Base-by-base conservation (phyloP, 1,140 invertebrate species). In the Prorops nasuta region DNA sequence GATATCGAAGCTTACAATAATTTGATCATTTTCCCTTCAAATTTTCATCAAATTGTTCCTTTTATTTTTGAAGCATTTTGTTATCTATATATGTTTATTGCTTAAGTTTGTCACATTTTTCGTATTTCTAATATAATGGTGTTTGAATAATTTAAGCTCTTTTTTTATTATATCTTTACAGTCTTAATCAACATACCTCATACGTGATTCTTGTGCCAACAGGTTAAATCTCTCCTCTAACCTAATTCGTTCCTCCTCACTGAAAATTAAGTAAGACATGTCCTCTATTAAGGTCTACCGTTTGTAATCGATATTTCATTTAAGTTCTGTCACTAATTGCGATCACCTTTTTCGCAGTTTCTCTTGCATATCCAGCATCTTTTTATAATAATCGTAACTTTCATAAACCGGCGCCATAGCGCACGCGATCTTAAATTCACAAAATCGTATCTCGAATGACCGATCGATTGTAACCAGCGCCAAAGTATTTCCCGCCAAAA, bases 241-340 rank as follows among this genome's bases (percentile, higher is more conserved):
- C 22, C 61, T 63, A 48, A 76, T 69, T 41, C 72, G 71, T 43
- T 76, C 72, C 46, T 76, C 72, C 43, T 78, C 74, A 38, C 76
- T 78, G 22, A 36, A 64, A 57, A 44, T 24, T 24, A 47, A 47
- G 18, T 18, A 28, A 40, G 24, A 28, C 24, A 6, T 10, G 4
- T 10, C 4, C 4, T 28, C 4, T 28, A 6, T 31, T 9, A 44
- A 21, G 12, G 16, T 19, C 14, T 28, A 35, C 3, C 7, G 12
- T 36, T 37, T 44, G 40, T 44, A 19, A 42, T 35, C 6, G 35
- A 43, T 43, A 20, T 20, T 44, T 36, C 8, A 39, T 34, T 17
- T 36, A 7, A 39, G 24, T 38, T 32, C n/a, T 39, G 3, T 22
- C 21, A n/a, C 28, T n/a, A 42, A 42, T n/a, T 34, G 4, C 28